Evolutionary conservation across 2,113 vertebrate species (phyloP).

Genomic region (Corydoras sp.): DNA sequence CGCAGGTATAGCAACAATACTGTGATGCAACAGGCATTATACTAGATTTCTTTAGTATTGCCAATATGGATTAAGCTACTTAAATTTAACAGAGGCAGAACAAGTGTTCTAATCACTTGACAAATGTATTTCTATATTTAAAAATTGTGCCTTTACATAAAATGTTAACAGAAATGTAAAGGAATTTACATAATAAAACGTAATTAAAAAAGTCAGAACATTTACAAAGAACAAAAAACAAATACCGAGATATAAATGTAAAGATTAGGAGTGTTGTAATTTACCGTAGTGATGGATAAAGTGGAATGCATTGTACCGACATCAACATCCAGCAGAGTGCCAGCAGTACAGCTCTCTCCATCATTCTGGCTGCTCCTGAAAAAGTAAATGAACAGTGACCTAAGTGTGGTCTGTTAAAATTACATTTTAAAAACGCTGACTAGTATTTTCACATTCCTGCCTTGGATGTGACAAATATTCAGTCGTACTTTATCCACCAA

Average conservation of each 20-base stretch:
- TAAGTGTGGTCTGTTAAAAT: slow-evolving; percentile 44
- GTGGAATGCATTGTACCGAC: slow-evolving; percentile 65
- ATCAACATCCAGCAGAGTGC: slow-evolving; percentile 74
- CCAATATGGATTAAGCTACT: too few relatives aligned
- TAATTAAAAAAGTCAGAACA: too few relatives aligned
- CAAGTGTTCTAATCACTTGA: too few relatives aligned
- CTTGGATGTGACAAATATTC: slow-evolving; percentile 3
- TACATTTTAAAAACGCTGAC: slow-evolving; percentile 50
- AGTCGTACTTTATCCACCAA: background rate
- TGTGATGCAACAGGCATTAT: too few relatives aligned
- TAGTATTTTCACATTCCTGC: slow-evolving; percentile 35
- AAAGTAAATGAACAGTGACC: slow-evolving; percentile 28
- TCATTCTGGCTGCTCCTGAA: slow-evolving; percentile 61
- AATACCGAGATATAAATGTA: too few relatives aligned
- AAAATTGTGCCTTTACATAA: background rate
- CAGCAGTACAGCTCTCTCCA: slow-evolving; percentile 73
- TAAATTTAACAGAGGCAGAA: too few relatives aligned
- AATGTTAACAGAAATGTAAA: background rate
- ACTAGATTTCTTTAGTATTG: too few relatives aligned
- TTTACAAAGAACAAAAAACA: too few relatives aligned
- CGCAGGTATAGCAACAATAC: too few relatives aligned
- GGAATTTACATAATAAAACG: background rate
- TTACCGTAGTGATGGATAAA: slow-evolving; percentile 79
- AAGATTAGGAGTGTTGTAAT: slow-evolving; percentile 29
- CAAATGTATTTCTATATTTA: background rate